phyloP scores from a whole-genome alignment of 2,888 invertebrate species.

The Sthenelais limicola region DNA sequence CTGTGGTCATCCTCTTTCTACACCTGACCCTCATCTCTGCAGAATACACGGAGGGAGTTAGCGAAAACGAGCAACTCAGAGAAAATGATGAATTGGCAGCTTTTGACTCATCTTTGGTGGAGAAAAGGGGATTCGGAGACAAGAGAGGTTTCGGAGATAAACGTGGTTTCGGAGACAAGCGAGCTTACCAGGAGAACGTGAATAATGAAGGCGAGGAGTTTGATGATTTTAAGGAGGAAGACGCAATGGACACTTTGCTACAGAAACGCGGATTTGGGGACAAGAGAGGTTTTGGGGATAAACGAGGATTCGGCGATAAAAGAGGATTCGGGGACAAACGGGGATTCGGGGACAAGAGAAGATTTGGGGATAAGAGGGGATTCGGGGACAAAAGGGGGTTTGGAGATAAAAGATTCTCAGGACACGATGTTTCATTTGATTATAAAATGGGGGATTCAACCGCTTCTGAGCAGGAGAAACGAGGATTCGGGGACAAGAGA shows the following conservation, averaged over 20 bases:
- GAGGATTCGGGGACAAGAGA: conserved; percentile 17
- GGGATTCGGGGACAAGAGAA: conserved; percentile 7
- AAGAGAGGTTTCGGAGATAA: conserved; percentile 17
- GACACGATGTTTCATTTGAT: conserved; percentile 2
- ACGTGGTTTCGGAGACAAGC: conserved; percentile 13
- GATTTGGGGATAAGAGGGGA: conserved; percentile 14
- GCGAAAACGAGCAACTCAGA: not conserved
- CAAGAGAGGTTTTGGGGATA: conserved; percentile 18
- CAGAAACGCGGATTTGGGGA: conserved; percentile 20
- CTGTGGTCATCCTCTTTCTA: too few relatives aligned
- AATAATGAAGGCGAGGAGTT: not conserved
- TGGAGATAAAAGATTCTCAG: not conserved
- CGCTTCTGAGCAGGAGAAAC: not conserved
- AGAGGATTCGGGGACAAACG: conserved; percentile 24
- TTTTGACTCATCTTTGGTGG: not conserved
- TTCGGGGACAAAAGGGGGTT: not conserved
- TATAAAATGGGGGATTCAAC: not conserved
- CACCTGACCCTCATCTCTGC: not conserved
- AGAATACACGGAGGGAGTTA: not conserved
- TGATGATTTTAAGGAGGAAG: too few relatives aligned
- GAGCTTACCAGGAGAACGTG: not conserved
- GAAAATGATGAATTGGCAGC: not conserved
- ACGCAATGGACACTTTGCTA: not conserved
- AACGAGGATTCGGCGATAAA: conserved; percentile 19
- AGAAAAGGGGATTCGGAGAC: conserved; percentile 22